Conservation (phyloP, 2,797 vertebrate species). For the Pangasius djambal region DNA sequence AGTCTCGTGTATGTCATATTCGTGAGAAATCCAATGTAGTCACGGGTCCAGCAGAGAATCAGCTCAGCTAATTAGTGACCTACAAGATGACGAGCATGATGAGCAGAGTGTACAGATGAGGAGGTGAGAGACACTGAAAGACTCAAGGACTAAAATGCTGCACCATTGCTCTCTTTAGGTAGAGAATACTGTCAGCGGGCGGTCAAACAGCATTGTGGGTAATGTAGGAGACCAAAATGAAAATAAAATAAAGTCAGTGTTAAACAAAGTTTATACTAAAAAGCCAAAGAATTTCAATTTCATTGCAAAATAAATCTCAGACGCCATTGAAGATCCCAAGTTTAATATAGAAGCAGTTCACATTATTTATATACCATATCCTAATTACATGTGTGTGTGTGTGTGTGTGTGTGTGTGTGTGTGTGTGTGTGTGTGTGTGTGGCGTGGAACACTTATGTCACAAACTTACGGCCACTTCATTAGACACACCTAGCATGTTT, state of each 20-base stretch:
- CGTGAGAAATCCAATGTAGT: background rate
- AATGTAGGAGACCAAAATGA: background rate
- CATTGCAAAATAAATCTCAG: no score
- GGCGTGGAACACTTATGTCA: background rate
- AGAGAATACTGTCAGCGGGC: background rate
- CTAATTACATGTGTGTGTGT: background rate
- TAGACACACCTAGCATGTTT: background rate
- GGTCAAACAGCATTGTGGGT: background rate
- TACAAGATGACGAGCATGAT: background rate
- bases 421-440: background rate
- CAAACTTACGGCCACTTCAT: background rate
- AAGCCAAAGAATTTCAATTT: background rate
- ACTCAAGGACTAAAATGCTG: no score
- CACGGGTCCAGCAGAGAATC: background rate
- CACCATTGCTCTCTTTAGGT: background rate
- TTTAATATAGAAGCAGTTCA: background rate
- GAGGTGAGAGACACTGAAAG: background rate
- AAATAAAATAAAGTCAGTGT: background rate
- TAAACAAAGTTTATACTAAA: background rate
- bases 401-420: background rate
- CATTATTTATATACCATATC: no score
- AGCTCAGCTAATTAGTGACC: background rate
- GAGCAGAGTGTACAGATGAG: background rate
- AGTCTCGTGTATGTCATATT: background rate
- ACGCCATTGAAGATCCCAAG: background rate